These are phyloP conservation scores for Zingel zingel DNA, from an alignment of 2,113 vertebrate genomes.

Conservation along the genomic window DNA sequence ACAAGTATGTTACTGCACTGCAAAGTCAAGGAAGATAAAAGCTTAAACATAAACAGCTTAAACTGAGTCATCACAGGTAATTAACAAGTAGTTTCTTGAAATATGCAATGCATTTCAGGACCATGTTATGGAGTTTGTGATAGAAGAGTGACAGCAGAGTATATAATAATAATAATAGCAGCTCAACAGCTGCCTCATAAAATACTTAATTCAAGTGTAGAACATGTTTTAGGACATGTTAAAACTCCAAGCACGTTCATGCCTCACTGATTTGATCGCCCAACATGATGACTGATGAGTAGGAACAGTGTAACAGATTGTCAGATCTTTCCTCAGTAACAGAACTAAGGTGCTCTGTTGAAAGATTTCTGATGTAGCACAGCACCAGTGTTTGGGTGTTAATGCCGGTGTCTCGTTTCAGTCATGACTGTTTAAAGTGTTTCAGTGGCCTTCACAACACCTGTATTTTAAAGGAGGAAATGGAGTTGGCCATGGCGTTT, in stretches of 20 bases:
- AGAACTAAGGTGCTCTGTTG: neutral
- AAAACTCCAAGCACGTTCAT: constrained; percentile 8
- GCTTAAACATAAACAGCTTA: too few relatives aligned
- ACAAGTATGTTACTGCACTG: neutral
- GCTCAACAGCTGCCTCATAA: neutral
- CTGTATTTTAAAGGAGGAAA: constrained; percentile 32
- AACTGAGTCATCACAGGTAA: neutral
- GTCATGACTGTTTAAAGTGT: neutral
- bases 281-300: constrained; percentile 26
- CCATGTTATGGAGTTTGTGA: neutral
- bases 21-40: too few relatives aligned
- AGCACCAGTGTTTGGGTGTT: constrained; percentile 5
- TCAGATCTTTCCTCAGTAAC: constrained; percentile 10
- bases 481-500: neutral
- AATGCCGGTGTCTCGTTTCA: constrained; percentile 30
- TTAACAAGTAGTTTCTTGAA: too few relatives aligned
- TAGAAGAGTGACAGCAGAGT: neutral
- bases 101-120: neutral
- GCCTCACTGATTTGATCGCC: constrained; percentile 27
- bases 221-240: constrained; percentile 30
- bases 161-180: constrained; percentile 1
- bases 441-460: constrained; percentile 27
- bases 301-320: neutral
- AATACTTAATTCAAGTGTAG: neutral
- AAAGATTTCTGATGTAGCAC: constrained; percentile 21